Conservation (phyloP, 2,113 vertebrate genomes). For the Collichthys lucidus region DNA sequence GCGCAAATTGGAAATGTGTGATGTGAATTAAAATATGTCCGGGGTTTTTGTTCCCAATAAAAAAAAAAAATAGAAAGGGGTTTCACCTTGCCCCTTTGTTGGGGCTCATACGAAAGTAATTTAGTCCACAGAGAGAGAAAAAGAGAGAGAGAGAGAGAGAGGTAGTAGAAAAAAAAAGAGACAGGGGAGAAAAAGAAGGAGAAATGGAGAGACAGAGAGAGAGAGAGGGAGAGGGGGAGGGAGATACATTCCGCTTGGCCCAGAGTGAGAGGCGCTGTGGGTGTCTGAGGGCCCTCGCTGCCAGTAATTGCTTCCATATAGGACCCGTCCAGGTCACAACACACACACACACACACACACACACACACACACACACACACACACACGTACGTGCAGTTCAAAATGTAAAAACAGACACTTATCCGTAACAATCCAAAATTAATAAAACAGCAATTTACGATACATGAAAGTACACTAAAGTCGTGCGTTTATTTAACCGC, state of each 20-base stretch:
- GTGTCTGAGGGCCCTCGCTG: conserved; percentile 88
- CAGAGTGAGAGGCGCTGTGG: conserved; percentile 87
- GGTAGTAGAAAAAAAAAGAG: conserved; percentile 45
- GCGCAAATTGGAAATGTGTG: conserved; percentile 86
- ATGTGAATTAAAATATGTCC: conserved; percentile 88
- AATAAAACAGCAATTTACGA: conserved; percentile 14
- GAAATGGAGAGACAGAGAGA: conserved; percentile 46
- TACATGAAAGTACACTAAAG: conserved; percentile 24
- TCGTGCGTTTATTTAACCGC: conserved; percentile 37
- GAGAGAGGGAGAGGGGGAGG: conserved; percentile 52
- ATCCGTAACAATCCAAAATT: conserved; percentile 22
- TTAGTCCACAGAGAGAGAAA: conserved; percentile 71
- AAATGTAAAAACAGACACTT: conserved; percentile 51
- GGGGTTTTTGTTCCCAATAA: conserved; percentile 84
- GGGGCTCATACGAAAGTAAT: conserved; percentile 89
- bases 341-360: conserved; percentile 22
- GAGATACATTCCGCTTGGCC: conserved; percentile 85
- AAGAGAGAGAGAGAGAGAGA: conserved; percentile 28
- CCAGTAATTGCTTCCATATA: conserved; percentile 98
- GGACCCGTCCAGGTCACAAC: conserved; percentile 79
- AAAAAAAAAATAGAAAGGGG: conserved; percentile 80
- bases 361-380: conserved; percentile 27
- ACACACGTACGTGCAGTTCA: conserved; percentile 19
- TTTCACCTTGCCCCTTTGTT: conserved; percentile 83
- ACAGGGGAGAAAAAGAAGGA: conserved; percentile 46